phyloP scores from a whole-genome alignment of 1,140 invertebrate species.

The Bombus sibiricus region DNA sequence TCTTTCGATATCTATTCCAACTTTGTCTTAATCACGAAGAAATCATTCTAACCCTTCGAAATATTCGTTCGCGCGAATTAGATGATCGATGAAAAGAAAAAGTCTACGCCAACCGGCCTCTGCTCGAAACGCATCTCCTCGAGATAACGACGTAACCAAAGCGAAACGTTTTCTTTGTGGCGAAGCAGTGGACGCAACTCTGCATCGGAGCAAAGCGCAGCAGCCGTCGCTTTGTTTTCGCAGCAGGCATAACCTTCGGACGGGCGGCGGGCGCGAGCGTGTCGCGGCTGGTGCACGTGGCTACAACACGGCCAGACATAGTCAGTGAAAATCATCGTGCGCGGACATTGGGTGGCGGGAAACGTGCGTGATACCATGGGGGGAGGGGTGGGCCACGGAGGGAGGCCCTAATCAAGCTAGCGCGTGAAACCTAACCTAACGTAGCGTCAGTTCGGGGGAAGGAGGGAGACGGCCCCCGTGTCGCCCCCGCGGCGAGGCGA shows the following conservation, averaged over 20 bases:
- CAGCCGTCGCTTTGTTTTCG: conserved; percentile 56
- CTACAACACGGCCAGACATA: conserved; percentile 50
- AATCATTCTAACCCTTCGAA: not conserved
- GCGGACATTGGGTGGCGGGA: conserved; percentile 69
- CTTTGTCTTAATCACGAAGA: not conserved
- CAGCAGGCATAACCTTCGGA: conserved; percentile 43
- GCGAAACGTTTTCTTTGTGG: not conserved
- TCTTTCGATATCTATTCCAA: not conserved
- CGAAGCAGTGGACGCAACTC: not conserved
- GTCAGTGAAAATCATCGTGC: conserved; percentile 72
- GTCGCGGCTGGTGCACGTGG: conserved; percentile 60
- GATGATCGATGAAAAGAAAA: not conserved
- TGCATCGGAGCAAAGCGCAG: not conserved
- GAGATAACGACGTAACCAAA: not conserved
- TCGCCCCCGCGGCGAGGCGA: conserved; percentile 34
- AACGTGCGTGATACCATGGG: conserved; percentile 64
- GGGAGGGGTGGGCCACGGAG: conserved; percentile 53
- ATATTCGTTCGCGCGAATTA: not conserved
- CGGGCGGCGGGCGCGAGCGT: conserved; percentile 21
- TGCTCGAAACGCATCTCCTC: not conserved
- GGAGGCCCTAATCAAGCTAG: conserved; percentile 75
- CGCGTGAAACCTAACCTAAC: conserved; percentile 72
- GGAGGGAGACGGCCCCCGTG: conserved; percentile 2
- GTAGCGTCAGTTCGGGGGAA: conserved; percentile 14
- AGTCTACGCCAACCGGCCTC: not conserved